A percentile compares a stretch with the other conserved stretches of the same genome.
Evolutionary conservation across 2,797 vertebrate genomes (phyloP).

Genomic region (Rachycentron canadum): DNA sequence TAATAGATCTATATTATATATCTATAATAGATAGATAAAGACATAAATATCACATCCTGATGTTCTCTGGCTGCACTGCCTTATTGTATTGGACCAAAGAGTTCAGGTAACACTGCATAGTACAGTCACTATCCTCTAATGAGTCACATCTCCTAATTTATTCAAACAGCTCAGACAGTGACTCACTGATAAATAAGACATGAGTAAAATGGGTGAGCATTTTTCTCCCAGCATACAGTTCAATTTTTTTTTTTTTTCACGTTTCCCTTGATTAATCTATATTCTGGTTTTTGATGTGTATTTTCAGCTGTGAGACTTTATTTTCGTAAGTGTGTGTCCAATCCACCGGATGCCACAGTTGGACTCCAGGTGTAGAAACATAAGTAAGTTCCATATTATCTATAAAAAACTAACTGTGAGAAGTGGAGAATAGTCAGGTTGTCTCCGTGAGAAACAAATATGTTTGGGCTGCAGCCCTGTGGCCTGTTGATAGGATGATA

Average conservation of each 20-base stretch:
- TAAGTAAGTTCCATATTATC: no score
- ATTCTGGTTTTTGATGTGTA: no score
- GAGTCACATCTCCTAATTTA: constrained; percentile 18
- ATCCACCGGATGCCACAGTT: no score
- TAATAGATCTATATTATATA: no score
- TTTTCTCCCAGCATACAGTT: no score
- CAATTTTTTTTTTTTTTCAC: no score
- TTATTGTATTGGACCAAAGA: constrained; percentile 6
- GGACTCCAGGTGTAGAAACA: no score
- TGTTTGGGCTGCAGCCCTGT: not conserved
- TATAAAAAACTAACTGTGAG: not conserved
- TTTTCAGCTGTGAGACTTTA: no score
- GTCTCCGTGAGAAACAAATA: not conserved
- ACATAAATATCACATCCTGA: not conserved
- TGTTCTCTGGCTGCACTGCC: not conserved
- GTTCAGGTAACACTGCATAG: not conserved
- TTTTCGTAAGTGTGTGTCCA: no score
- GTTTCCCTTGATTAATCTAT: no score
- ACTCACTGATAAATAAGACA: constrained; percentile 26
- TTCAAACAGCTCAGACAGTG: constrained; percentile 32
- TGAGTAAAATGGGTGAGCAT: not conserved
- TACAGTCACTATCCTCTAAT: constrained; percentile 2
- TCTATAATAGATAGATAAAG: no score
- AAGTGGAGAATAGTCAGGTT: not conserved
- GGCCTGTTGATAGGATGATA: not conserved